These are phyloP conservation scores for Abrostola triplasia DNA, from an alignment of 2,888 invertebrate genomes.

Conservation along the genomic window DNA sequence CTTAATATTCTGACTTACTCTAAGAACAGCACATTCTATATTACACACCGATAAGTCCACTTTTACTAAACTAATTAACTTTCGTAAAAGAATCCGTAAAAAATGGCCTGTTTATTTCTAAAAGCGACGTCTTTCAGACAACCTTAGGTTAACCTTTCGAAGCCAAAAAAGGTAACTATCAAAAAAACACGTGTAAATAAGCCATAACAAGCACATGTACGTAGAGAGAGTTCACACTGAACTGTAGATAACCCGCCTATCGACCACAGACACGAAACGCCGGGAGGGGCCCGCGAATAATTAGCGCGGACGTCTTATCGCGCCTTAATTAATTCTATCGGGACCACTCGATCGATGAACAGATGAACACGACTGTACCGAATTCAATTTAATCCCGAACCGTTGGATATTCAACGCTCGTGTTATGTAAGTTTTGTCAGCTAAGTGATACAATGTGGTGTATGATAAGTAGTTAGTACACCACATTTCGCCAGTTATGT, in stretches of 20 bases:
- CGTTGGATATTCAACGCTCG: constrained; percentile 8
- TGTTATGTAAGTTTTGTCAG: constrained; percentile 4
- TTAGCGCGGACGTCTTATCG: constrained; percentile 78
- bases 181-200: background rate
- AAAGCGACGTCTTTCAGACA: no score
- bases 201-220: constrained; percentile 1
- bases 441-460: no score
- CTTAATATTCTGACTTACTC: no score
- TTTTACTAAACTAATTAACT: no score
- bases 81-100: no score
- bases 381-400: constrained; percentile 34
- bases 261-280: constrained; percentile 50
- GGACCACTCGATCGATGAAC: constrained; percentile 38
- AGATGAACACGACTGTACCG: constrained; percentile 14
- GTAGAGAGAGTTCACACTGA: constrained; percentile 36
- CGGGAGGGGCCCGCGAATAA: constrained; percentile 67
- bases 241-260: constrained; percentile 58
- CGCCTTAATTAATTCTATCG: constrained; percentile 76
- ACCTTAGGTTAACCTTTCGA: no score
- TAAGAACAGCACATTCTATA: constrained; percentile 10
- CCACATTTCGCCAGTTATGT: no score
- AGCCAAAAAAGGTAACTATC: background rate
- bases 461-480: no score
- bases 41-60: constrained; percentile 9
- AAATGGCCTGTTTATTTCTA: no score